Evolutionary conservation across 2,797 vertebrate genomes (phyloP).

Genomic region (Falco berigora): DNA sequence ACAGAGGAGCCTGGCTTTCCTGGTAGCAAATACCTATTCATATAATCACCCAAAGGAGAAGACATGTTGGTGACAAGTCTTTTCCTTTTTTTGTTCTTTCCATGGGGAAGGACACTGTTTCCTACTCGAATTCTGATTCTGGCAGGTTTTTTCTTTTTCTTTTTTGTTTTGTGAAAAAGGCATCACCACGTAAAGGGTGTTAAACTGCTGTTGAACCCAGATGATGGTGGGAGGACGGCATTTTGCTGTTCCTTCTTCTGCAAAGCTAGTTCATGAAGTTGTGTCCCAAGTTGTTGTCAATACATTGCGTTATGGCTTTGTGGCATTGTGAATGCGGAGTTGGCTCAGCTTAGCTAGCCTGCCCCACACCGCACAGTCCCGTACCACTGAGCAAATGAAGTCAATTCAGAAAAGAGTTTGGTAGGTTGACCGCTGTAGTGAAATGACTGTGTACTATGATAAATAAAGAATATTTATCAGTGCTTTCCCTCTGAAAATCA

Average conservation of each 20-base stretch:
- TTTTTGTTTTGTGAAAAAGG: neutral
- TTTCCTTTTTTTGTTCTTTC: neutral
- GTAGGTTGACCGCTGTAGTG: neutral
- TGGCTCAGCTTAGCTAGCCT: neutral
- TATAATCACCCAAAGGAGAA: neutral
- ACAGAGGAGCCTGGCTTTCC: neutral
- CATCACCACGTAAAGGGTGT: neutral
- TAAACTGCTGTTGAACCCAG: neutral
- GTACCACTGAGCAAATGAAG: neutral
- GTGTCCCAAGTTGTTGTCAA: neutral
- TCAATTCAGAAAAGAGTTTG: neutral
- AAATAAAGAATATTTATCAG: neutral
- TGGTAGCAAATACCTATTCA: neutral
- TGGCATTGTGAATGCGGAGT: too few relatives aligned
- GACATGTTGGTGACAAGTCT: neutral
- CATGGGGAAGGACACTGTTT: neutral
- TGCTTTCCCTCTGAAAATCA: neutral
- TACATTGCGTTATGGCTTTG: neutral
- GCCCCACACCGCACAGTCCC: neutral
- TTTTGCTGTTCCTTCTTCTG: neutral
- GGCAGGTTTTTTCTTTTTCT: too few relatives aligned
- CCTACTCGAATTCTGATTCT: neutral
- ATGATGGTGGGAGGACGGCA: neutral
- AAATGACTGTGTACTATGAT: neutral
- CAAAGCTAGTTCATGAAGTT: neutral